Base-by-base conservation (phyloP, 2,797 vertebrate genomes). In the Sorex maritimensis region DNA sequence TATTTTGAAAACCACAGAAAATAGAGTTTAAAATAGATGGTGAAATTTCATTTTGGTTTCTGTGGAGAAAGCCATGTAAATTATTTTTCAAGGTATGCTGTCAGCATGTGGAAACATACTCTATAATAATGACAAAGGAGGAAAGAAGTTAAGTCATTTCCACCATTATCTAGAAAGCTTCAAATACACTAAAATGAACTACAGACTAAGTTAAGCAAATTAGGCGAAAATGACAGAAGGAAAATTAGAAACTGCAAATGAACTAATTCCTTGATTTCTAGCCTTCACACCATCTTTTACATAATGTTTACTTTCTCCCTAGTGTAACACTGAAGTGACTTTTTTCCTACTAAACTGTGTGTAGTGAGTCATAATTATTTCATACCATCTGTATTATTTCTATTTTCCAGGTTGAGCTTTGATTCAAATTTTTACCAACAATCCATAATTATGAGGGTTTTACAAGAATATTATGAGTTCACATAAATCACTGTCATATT, bases 361-460 rank as follows among this genome's bases (percentile, higher is more conserved):
- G 86, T 84, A 84, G 49, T 81, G 91, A 95, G 44, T 52, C 19
- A 73, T 92, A 93, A 94, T 92, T 94, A 90, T 85, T 93, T 86
- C 49, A 81, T 67, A 63, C 61, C 71, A 94, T 92, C 73, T 94
- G 77, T 82, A 96, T 81, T 96, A 93, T 96, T 96, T 80, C 72
- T 92, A 95, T 93, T 95, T 95, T 81, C 55, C 58, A 92, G 55
- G n/a, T 95, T 95, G 41, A 92, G 14, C 92, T 72, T 90, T 93
- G 72, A 95, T 88, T 96, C 63, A 11, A 26, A 86, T 83, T 88
- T 55, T 90, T 90, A 88, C 28, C 75, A 94, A 92, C 63, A 92
- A 95, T 95, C 73, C 80, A 91, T 94, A 96, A 95, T 90, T 94
- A 79, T 83, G 68, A 94, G 93, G 68, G 86, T 86, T 96, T 95